Base-by-base conservation (phyloP, 2,888 invertebrate genomes). In the Gastrophysa polygoni region DNA sequence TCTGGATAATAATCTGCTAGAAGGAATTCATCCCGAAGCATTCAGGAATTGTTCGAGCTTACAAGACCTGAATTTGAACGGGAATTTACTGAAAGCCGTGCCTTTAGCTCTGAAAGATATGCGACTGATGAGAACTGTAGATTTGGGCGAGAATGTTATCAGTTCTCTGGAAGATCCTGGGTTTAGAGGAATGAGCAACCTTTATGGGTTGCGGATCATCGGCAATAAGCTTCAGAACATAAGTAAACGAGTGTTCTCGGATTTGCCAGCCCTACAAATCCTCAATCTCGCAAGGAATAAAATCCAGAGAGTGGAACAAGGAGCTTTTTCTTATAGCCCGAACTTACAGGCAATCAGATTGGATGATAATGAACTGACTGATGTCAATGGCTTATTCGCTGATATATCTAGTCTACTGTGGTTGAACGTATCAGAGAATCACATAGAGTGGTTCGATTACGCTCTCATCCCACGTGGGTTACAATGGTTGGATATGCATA, bases 401-500 rank as follows among this genome's bases (percentile, higher is more conserved):
- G 90, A 93, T 80, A 89, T 94, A 78, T 89, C 91, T 10, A 91
- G 90, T 73, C 83, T 96, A 71, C 85, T 93, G 76, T 95, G 93
- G 93, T 83, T 96, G 57, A 96, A 96, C 83, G 90, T 96, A 76
- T 94, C 94, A 69, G 94, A 94, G 83, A 96, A 96, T 85, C 88
- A 89, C 80, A 86, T 96, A 77, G 89, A 90, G 78, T 90, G 91
- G 87, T 95, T 96, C 82, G 95, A 95, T 83, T 96, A 93, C 80
- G 87, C 91, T 21, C 87, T 92, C 71, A 88, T 96, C 68, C 95
- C 96, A 11, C 84, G 85, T 73, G 89, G 90, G 66, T 84, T 96
- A 69, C 92, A 93, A 79, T 94, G 93, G 92, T 83, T 96, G 69
- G 95, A 96, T 83, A 84, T 96, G 76, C 95, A 95, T 79, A 92